Percentiles rank a stretch among this genome's conserved stretches.
Evolutionary conservation across 2,888 invertebrate genomes (phyloP).

Genomic region (Pollenia griseotomentosa): DNA sequence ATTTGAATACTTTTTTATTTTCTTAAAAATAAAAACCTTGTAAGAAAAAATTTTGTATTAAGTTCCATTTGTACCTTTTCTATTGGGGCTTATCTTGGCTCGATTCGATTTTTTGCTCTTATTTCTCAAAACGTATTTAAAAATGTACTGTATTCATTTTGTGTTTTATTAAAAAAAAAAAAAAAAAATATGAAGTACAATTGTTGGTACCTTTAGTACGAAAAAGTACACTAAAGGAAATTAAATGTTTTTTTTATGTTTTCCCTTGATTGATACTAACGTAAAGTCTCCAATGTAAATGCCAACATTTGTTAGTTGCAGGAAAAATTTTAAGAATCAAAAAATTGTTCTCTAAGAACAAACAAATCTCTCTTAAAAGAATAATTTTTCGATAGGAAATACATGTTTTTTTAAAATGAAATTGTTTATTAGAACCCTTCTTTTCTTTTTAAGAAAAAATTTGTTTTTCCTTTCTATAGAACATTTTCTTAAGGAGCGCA

Average conservation of each 20-base stretch:
- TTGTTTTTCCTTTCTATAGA: too few species aligned
- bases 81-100: background rate
- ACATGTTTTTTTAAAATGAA: too few species aligned
- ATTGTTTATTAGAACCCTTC: too few species aligned
- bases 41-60: too few species aligned
- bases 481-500: too few species aligned
- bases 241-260: constrained; percentile 56
- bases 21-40: too few species aligned
- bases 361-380: background rate
- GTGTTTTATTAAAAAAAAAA: constrained; percentile 1
- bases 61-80: background rate
- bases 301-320: constrained; percentile 48
- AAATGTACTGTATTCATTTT: constrained; percentile 21
- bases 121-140: background rate
- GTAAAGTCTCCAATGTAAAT: constrained; percentile 32
- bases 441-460: too few species aligned
- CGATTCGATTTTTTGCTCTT: background rate
- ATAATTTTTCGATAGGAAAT: too few species aligned
- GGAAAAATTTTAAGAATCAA: background rate
- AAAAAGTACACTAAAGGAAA: constrained; percentile 45
- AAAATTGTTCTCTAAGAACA: too few species aligned
- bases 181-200: background rate
- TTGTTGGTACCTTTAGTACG: background rate
- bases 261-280: constrained; percentile 57
- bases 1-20: too few species aligned